A percentile compares a stretch with the other conserved stretches of the same genome.
Evolutionary conservation across 2,888 invertebrate species (phyloP).

Genomic region (Lymantria dispar): DNA sequence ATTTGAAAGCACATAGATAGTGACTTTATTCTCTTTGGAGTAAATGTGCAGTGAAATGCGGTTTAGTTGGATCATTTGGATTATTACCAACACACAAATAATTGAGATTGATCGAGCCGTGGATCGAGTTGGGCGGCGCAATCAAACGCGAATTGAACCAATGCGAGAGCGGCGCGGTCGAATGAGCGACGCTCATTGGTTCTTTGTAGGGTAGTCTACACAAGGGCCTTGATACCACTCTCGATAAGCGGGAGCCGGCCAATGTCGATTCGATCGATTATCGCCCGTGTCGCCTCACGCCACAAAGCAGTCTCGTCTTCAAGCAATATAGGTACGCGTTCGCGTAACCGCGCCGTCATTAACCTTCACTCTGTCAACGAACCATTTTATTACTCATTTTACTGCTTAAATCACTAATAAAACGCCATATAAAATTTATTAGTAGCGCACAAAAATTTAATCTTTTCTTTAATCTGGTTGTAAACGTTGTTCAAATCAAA

Average conservation of each 20-base stretch:
- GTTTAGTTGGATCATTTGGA: conserved; percentile 46
- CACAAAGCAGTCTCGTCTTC: not conserved
- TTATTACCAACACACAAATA: conserved; percentile 61
- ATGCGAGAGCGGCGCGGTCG: conserved; percentile 55
- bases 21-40: conserved; percentile 19
- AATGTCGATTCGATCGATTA: conserved; percentile 73
- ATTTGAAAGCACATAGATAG: not conserved
- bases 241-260: conserved; percentile 78
- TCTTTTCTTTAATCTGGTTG: conserved; percentile 49
- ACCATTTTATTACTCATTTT: conserved; percentile 17
- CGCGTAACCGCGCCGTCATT: conserved; percentile 7
- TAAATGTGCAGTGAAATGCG: conserved; percentile 45
- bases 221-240: conserved; percentile 76
- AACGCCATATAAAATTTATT: conserved; percentile 30
- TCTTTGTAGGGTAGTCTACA: conserved; percentile 63
- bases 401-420: conserved; percentile 26
- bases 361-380: conserved; percentile 18
- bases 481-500: conserved; percentile 60
- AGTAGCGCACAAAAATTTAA: conserved; percentile 30
- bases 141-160: conserved; percentile 79
- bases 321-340: not conserved
- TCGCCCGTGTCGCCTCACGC: conserved; percentile 49
- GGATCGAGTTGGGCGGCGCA: conserved; percentile 78
- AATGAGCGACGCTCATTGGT: conserved; percentile 62
- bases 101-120: conserved; percentile 77